Base-by-base conservation (phyloP, 2,113 vertebrate genomes). In the Tichodroma muraria region DNA sequence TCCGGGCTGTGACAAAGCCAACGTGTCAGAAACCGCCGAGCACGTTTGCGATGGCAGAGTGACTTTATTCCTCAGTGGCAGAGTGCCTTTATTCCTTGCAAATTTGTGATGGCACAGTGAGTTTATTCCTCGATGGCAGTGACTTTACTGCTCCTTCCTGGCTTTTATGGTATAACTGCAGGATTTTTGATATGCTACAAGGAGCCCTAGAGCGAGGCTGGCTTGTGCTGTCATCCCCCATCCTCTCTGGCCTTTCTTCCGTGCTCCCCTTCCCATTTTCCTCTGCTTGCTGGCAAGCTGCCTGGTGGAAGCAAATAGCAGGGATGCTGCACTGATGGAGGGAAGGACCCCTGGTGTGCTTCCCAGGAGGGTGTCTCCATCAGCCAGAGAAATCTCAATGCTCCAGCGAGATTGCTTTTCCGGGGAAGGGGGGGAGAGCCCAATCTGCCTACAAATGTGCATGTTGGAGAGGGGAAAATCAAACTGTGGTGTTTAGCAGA, bases 391-490 rank as follows among this genome's bases (percentile, higher is more conserved):
- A 87, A 84, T 56, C 37, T 5, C 44, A 21, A 2, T 0, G 80
- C 83, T 72, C 49, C 1, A 4, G 57, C 30, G 25, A 77, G 77
- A 65, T 90, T 80, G 81, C 72, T 77, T 71, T 73, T 56, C 4
- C 5, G 15, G n/a, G 15, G 18, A 37, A 53, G 5, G 50, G 16
- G 91, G 63, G 28, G 50, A 50, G 27, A 68, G 31, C 7, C 24
- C 68, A 53, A 78, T 78, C 73, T 71, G 78, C 73, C 86, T 94
- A 84, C 35, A 94, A 95, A 95, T 96, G 91, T 70, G 88, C 59
- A 4, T 25, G 85, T 40, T 66, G 79, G 96, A 71, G 85, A 77
- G 40, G 25, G 31, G 21, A 3, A 94, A 95, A 68, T 87, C 86
- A n/a, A 91, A 72, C 13, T 2, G 9, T 40, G 45, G 82, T 0